Conservation (phyloP, 1,140 invertebrate genomes). For the Bacillus rossius region DNA sequence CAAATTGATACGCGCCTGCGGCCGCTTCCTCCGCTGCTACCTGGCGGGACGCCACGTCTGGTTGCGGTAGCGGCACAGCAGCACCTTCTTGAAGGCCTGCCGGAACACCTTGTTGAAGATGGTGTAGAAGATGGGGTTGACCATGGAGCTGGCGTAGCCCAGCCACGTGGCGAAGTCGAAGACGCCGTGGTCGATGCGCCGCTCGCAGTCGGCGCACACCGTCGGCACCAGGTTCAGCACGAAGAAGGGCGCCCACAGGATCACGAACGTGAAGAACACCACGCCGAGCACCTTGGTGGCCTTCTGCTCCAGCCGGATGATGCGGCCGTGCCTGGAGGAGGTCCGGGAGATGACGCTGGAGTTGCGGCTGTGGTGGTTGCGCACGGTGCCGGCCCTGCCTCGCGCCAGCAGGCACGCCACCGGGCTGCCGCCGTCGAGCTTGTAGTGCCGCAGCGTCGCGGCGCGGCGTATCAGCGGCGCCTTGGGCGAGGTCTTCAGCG, state of each 20-base stretch:
- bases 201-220: slow-evolving; percentile 70
- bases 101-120: slow-evolving; percentile 92
- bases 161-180: slow-evolving; percentile 86
- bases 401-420: slow-evolving; percentile 37
- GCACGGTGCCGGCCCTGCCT: slow-evolving; percentile 40
- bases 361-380: slow-evolving; percentile 62
- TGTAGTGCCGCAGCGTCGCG: slow-evolving; percentile 45
- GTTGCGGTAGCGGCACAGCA: slow-evolving; percentile 67
- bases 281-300: slow-evolving; percentile 85
- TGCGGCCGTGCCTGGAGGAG: slow-evolving; percentile 72
- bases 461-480: slow-evolving; percentile 47
- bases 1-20: too few relatives aligned
- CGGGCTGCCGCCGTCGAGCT: slow-evolving; percentile 14
- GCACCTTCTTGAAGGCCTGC: slow-evolving; percentile 83
- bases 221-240: slow-evolving; percentile 78
- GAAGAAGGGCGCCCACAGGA: slow-evolving; percentile 92
- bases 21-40: neutral
- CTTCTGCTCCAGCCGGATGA: slow-evolving; percentile 81
- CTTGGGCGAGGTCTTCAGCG: slow-evolving; percentile 34
- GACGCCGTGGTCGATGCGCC: slow-evolving; percentile 64
- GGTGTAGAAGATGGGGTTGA: slow-evolving; percentile 92
- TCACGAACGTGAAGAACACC: slow-evolving; percentile 90
- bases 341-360: slow-evolving; percentile 75
- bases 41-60: slow-evolving; percentile 46
- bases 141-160: slow-evolving; percentile 88